Evolutionary conservation across 2,888 invertebrate species (phyloP).

Genomic region (Rhabditoides inermis): DNA sequence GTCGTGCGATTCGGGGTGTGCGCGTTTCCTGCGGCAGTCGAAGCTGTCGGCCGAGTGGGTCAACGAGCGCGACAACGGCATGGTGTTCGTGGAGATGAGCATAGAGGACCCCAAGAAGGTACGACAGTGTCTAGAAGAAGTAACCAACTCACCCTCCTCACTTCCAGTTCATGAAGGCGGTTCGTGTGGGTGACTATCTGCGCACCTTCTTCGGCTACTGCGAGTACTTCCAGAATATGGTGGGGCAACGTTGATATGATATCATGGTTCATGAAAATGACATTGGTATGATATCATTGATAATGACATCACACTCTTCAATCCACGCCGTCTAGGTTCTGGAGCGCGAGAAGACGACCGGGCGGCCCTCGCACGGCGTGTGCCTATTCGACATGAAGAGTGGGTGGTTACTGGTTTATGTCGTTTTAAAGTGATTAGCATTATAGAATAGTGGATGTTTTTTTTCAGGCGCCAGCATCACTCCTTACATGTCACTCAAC

Average conservation of each 20-base stretch:
- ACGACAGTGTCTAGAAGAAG: neutral
- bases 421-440: too few relatives aligned
- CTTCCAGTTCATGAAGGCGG: slow-evolving; percentile 16
- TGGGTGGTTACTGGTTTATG: neutral
- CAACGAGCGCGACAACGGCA: slow-evolving; percentile 13
- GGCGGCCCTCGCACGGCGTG: slow-evolving; percentile 11
- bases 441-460: too few relatives aligned
- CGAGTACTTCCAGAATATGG: slow-evolving; percentile 16
- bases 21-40: slow-evolving; percentile 12
- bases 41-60: slow-evolving; percentile 11
- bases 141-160: neutral
- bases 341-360: slow-evolving; percentile 9
- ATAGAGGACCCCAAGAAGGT: slow-evolving; percentile 13
- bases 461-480: slow-evolving; percentile 3
- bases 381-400: slow-evolving; percentile 14
- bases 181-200: slow-evolving; percentile 12
- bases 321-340: too few relatives aligned
- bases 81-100: slow-evolving; percentile 16
- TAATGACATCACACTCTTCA: too few relatives aligned
- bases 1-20: slow-evolving; percentile 2
- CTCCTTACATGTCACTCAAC: slow-evolving; percentile 13
- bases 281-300: too few relatives aligned
- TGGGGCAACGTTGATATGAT: too few relatives aligned
- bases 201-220: slow-evolving; percentile 13
- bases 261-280: too few relatives aligned